Percentiles rank a stretch among this genome's conserved stretches.
These are phyloP conservation scores for Phanerotoma sp. DNA, from an alignment of 2,888 invertebrate species.

Conservation along the genomic window DNA sequence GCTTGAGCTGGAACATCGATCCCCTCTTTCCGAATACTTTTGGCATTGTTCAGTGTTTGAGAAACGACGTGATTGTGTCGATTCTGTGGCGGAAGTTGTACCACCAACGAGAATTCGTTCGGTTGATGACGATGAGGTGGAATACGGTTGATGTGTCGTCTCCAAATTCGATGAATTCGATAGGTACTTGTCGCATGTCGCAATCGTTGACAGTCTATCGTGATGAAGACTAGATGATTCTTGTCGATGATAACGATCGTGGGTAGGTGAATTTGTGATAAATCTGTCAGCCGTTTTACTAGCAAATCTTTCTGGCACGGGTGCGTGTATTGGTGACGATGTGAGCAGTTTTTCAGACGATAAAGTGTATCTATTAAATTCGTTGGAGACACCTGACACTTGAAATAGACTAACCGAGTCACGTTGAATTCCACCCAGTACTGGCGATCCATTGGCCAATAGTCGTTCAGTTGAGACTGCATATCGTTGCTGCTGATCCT, in stretches of 20 bases:
- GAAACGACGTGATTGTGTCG: slow-evolving; percentile 33
- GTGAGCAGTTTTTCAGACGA: slow-evolving; percentile 49
- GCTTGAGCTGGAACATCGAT: slow-evolving; percentile 36
- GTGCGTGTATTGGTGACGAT: slow-evolving; percentile 52
- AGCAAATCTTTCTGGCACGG: slow-evolving; percentile 51
- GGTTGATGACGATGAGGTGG: slow-evolving; percentile 39
- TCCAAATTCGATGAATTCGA: slow-evolving; percentile 50
- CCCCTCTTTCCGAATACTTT: slow-evolving; percentile 45
- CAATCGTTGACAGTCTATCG: slow-evolving; percentile 41
- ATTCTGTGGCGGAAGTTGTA: slow-evolving; percentile 12
- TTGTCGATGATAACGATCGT: slow-evolving; percentile 42
- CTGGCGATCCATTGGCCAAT: slow-evolving; percentile 53
- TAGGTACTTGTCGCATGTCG: slow-evolving; percentile 44
- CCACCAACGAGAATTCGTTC: slow-evolving; percentile 11
- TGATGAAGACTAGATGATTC: slow-evolving; percentile 40
- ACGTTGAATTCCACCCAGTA: slow-evolving; percentile 43
- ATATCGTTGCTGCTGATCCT: slow-evolving; percentile 39
- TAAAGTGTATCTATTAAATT: slow-evolving; percentile 41
- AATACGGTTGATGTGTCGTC: slow-evolving; percentile 45
- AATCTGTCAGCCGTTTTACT: slow-evolving; percentile 40
- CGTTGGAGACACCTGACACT: slow-evolving; percentile 35
- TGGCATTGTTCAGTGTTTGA: slow-evolving; percentile 44
- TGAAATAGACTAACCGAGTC: slow-evolving; percentile 33
- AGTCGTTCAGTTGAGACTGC: slow-evolving; percentile 42
- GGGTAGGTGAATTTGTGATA: slow-evolving; percentile 39